Evolutionary conservation across 2,113 vertebrate genomes (phyloP), one percentile per base, ranked within the genome.

Genomic region (Cynopterus brachyotis): DNA sequence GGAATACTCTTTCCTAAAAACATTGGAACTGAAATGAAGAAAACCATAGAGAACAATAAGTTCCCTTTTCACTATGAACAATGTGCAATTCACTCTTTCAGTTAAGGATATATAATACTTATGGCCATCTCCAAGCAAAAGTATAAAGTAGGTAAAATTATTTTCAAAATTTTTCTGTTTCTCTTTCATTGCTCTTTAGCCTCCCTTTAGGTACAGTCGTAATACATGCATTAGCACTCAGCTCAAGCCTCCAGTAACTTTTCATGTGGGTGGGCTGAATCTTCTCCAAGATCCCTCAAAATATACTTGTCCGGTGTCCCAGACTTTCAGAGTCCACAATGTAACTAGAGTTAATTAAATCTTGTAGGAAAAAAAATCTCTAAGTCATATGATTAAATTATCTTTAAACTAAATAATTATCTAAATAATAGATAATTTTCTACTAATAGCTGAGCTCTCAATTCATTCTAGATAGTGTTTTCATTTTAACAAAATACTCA

Each of bases 401-500:
- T 73, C 40, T 81, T 95, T 89, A 53, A 86, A 57, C 28, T 72
- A 22, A 40, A 59, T 60, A 91, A 55, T 93, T 85, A 72, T 84
- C 42, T 85, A 80, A 66, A 84, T 76, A 73, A 50, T 93, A 76
- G 20, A 94, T 72, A 47, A 91, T 79, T 79, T 91, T 9, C 76
- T 67, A 11, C 3, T 64, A 87, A 67, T 88, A 87, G 37, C 42
- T 70, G 67, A 89, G 42, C 19, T 89, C 17, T 79, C 79, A 85
- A 81, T 19, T 92, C 57, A 75, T 20, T 83, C 26, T 85, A 59
- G 45, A 86, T 79, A 93, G 20, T 55, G 75, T 82, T 86, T 96
- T 89, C 9, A 73, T 91, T 79, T 89, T 88, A 91, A 91, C 13
- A 85, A 95, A n/a, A 32, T 76, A 79, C 2, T 88, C 59, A 94